These are phyloP conservation scores for Dicentrarchus labrax DNA, from an alignment of 2,113 vertebrate genomes.

Conservation along the genomic window DNA sequence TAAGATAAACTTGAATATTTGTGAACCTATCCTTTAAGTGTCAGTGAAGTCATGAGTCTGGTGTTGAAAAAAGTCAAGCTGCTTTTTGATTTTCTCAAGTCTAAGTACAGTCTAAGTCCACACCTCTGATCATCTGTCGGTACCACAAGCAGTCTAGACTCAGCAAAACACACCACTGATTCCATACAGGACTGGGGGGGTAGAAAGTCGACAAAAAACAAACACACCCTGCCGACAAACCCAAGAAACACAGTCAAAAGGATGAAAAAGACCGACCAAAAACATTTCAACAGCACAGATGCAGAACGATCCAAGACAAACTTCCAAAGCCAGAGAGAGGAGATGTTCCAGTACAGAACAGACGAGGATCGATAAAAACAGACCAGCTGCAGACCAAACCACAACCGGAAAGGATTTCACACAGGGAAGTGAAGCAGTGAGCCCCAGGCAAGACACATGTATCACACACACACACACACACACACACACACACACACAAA, in stretches of 20 bases:
- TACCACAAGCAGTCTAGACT: slow-evolving; percentile 21
- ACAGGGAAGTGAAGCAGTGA: slow-evolving; percentile 69
- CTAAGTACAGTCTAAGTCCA: slow-evolving; percentile 19
- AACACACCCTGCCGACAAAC: slow-evolving; percentile 47
- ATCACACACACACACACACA: slow-evolving; percentile 46
- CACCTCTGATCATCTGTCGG: slow-evolving; percentile 47
- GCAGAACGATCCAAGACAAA: slow-evolving; percentile 70
- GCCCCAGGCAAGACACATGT: slow-evolving; percentile 63
- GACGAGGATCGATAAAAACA: slow-evolving; percentile 59
- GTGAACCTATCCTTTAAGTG: neutral
- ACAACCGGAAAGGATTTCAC: slow-evolving; percentile 61
- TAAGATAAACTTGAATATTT: neutral
- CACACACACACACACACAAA: slow-evolving; percentile 60
- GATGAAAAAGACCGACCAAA: slow-evolving; percentile 44
- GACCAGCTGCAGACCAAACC: slow-evolving; percentile 59
- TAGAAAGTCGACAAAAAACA: slow-evolving; percentile 39
- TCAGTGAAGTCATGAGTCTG: neutral
- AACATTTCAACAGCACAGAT: slow-evolving; percentile 66
- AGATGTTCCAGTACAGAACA: slow-evolving; percentile 61
- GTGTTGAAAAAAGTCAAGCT: neutral
- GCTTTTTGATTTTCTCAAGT: neutral
- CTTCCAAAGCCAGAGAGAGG: slow-evolving; percentile 49
- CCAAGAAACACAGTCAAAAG: slow-evolving; percentile 57
- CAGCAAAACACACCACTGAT: slow-evolving; percentile 38
- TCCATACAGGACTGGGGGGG: slow-evolving; percentile 32